A percentile compares a stretch with the other conserved stretches of the same genome.
These are phyloP conservation scores for Macrosteles quadrilineatus DNA, from an alignment of 1,140 invertebrate species.

Conservation along the genomic window DNA sequence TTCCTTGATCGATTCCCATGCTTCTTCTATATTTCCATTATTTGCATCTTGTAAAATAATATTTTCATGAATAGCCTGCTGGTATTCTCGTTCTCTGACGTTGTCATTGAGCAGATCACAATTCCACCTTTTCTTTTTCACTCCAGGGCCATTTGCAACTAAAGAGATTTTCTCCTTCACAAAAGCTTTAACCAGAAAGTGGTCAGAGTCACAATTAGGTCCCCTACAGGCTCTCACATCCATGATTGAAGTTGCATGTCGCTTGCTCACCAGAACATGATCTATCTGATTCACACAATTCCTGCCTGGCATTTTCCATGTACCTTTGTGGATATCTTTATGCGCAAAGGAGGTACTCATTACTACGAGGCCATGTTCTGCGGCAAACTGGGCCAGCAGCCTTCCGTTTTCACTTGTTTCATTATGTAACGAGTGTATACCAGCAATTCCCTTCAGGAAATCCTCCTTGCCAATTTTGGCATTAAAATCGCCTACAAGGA, in stretches of 20 bases:
- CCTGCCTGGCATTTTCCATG: conserved; percentile 27
- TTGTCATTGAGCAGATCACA: no score
- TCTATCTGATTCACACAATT: conserved; percentile 33
- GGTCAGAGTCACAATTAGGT: conserved; percentile 30
- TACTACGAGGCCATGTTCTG: not conserved
- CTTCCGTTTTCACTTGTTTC: not conserved
- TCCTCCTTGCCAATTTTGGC: no score
- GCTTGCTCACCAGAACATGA: conserved; percentile 26
- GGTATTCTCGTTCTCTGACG: no score
- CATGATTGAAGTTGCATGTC: not conserved
- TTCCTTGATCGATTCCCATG: no score
- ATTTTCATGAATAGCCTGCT: no score
- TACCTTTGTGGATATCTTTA: conserved; percentile 26
- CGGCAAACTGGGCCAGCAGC: not conserved
- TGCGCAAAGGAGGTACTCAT: conserved; percentile 4
- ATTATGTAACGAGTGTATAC: no score
- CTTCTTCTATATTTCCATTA: no score
- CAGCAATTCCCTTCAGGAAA: no score
- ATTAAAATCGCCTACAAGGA: no score
- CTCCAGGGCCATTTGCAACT: no score
- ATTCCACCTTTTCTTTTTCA: no score
- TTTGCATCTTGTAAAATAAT: no score
- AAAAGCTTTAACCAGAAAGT: conserved; percentile 27
- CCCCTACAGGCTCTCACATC: conserved; percentile 25
- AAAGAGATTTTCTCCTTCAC: conserved; percentile 21